Percentiles rank a stretch among this genome's conserved stretches.
These are phyloP conservation scores for Platycnemis pennipes DNA, from an alignment of 2,888 invertebrate species.

Conservation along the genomic window DNA sequence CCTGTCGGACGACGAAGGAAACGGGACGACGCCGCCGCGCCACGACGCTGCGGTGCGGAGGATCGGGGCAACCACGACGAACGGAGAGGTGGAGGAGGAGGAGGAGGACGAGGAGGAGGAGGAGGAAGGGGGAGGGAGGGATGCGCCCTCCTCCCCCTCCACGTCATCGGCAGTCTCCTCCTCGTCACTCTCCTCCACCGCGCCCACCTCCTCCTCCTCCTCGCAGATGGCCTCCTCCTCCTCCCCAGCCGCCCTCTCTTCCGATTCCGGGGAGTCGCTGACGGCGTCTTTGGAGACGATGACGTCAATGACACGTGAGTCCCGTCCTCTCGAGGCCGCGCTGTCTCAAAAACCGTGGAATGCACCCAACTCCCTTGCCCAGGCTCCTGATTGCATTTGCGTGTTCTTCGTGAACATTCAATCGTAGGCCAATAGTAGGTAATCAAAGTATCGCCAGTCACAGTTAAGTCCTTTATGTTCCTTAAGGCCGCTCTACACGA, in stretches of 20 bases:
- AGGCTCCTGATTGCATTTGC: not conserved
- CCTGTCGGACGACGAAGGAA: conserved; percentile 58
- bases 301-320: conserved; percentile 38
- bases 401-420: no score
- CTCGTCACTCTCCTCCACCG: conserved; percentile 56
- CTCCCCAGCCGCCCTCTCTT: conserved; percentile 54
- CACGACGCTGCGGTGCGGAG: conserved; percentile 63
- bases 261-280: conserved; percentile 50
- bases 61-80: conserved; percentile 67
- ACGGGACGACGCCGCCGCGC: conserved; percentile 42
- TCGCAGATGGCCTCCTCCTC: not conserved
- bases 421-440: no score
- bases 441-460: no score
- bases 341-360: conserved; percentile 73
- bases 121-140: not conserved
- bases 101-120: not conserved
- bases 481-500: no score
- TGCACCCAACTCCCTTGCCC: no score
- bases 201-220: conserved; percentile 67
- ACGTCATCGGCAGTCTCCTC: conserved; percentile 67
- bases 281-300: conserved; percentile 39
- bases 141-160: conserved; percentile 12
- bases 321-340: not conserved
- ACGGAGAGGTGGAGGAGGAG: not conserved
- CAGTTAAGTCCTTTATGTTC: no score